phyloP scores from a whole-genome alignment of 2,113 vertebrate species.

The Ailurus styani region DNA sequence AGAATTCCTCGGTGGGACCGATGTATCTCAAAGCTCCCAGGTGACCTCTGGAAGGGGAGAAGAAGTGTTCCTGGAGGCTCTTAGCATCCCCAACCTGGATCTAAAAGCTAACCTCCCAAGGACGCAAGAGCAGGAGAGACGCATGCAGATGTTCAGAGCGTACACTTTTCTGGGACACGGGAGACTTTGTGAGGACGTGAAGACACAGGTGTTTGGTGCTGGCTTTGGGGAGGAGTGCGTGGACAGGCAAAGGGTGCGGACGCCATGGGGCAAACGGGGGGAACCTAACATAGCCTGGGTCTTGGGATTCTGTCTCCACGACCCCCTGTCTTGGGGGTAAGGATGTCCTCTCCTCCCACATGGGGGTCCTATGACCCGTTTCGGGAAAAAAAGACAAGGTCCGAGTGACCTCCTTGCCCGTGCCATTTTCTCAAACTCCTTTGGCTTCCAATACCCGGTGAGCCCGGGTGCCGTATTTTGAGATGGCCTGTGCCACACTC shows the following conservation, averaged over 20 bases:
- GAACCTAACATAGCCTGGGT: accelerated
- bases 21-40: not conserved
- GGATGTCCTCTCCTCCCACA: not conserved
- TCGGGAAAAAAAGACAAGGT: not conserved
- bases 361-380: not conserved
- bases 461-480: too few species aligned
- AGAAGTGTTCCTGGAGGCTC: not conserved
- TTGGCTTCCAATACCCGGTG: accelerated
- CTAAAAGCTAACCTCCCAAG: not conserved
- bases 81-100: not conserved
- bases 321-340: not conserved
- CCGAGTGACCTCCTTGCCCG: not conserved
- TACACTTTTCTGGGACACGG: not conserved
- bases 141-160: accelerated
- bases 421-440: not conserved
- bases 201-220: not conserved
- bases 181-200: accelerated
- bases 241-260: not conserved
- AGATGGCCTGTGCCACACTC: too few species aligned
- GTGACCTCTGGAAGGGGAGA: not conserved
- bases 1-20: not conserved
- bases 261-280: accelerated
- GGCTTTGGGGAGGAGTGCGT: not conserved
- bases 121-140: not conserved
- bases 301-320: not conserved